Percentiles rank a stretch among this genome's conserved stretches.
These are phyloP conservation scores for Melieria omissa DNA, from an alignment of 2,888 invertebrate species.

Conservation along the genomic window DNA sequence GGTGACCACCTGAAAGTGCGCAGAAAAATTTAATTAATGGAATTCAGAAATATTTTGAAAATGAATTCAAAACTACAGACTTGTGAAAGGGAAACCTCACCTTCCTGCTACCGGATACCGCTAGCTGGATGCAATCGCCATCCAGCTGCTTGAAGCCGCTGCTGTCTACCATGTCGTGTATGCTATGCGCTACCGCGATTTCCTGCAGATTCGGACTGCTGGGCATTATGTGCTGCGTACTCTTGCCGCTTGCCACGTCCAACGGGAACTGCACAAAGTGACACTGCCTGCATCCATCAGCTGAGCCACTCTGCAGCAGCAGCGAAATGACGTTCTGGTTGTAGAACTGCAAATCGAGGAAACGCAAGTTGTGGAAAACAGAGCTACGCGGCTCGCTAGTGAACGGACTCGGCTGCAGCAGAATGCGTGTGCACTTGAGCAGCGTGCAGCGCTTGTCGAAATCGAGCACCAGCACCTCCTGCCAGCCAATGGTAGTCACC, in stretches of 20 bases:
- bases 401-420: slow-evolving; percentile 67
- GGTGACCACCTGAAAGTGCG: slow-evolving; percentile 74
- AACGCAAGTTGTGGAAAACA: slow-evolving; percentile 64
- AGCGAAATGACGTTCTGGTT: slow-evolving; percentile 75
- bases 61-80: not conserved
- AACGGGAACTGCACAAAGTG: slow-evolving; percentile 68
- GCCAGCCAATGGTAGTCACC: slow-evolving; percentile 53
- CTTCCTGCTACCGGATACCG: slow-evolving; percentile 82
- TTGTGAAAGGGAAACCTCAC: slow-evolving; percentile 39
- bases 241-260: slow-evolving; percentile 63
- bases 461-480: slow-evolving; percentile 62
- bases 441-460: slow-evolving; percentile 60
- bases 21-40: slow-evolving; percentile 26
- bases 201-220: slow-evolving; percentile 55
- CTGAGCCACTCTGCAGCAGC: slow-evolving; percentile 70
- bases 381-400: slow-evolving; percentile 47
- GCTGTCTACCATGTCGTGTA: slow-evolving; percentile 68
- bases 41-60: slow-evolving; percentile 20
- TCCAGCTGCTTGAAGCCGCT: slow-evolving; percentile 71
- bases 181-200: slow-evolving; percentile 67
- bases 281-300: slow-evolving; percentile 67
- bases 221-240: slow-evolving; percentile 59
- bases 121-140: slow-evolving; percentile 75
- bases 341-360: slow-evolving; percentile 82
- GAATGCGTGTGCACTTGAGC: slow-evolving; percentile 70